Conservation (phyloP, 2,888 invertebrate genomes). For the Microplitis manilae region DNA sequence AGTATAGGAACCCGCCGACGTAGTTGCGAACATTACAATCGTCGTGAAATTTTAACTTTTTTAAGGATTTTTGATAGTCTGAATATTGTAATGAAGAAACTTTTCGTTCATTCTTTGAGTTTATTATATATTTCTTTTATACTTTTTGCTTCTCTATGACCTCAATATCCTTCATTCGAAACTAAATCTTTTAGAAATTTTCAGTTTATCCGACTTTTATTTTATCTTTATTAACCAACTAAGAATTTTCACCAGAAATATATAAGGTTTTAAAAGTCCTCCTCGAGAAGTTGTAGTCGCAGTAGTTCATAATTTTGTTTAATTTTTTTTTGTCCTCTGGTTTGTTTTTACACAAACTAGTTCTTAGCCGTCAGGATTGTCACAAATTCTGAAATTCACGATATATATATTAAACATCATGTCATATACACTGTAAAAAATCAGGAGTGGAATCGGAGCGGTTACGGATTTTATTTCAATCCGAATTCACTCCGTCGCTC, state of each 20-base stretch:
- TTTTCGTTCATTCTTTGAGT: background rate
- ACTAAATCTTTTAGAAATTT: background rate
- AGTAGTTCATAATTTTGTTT: background rate
- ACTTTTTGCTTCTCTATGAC: background rate
- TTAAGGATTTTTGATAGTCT: background rate
- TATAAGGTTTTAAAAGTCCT: background rate
- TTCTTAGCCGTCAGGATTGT: constrained; percentile 88
- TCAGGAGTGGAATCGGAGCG: too few species aligned
- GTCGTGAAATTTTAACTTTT: background rate
- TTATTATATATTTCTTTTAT: background rate
- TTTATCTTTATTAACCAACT: constrained; percentile 26
- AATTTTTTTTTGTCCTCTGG: background rate
- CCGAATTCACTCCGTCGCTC: too few species aligned
- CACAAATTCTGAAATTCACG: constrained; percentile 81
- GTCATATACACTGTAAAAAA: too few species aligned
- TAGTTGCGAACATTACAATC: background rate
- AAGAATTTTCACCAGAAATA: background rate
- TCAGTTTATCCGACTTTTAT: constrained; percentile 37
- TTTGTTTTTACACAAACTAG: constrained; percentile 73
- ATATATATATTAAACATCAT: constrained; percentile 8
- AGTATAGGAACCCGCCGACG: background rate
- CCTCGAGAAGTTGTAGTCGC: background rate
- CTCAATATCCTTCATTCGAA: background rate
- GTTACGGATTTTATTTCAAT: too few species aligned
- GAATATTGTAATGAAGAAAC: background rate